Base-by-base conservation (phyloP, 2,888 invertebrate species). In the Pterostichus madidus region DNA sequence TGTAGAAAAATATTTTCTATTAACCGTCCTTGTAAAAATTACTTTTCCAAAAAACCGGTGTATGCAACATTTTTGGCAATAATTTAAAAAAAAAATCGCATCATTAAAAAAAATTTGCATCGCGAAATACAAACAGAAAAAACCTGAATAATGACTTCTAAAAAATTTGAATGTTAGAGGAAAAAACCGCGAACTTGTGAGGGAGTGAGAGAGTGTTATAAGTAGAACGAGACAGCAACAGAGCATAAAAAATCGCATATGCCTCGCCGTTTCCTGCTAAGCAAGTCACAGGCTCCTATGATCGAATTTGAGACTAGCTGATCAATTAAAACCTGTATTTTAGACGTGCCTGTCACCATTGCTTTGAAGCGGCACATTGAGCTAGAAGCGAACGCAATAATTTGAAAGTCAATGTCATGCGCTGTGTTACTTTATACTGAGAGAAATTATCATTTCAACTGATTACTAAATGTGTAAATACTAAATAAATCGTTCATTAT, bases 271-370 rank as follows among this genome's bases (percentile, higher is more conserved):
- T 76, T 77, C 77, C 77, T 77, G 77, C 56, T 77, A 32, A 11
- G 75, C 75, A 31, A 53, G 24, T 75, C 39, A 15, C 24, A 17
- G 56, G 56, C 64, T 32, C 31, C 75, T 75, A 75, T 75, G 80
- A 80, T 80, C 80, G 73, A 80, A 80, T 80, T 80, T 80, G 71
- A 80, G 73, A 73, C 80, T 80, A 68, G 68, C 39, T 56, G 80
- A 80, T 80, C 80, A 80, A 80, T 80, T 80, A 80, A 80, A 80
- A 80, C 80, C 80, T 80, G 80, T 80, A 75, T 75, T 46, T 73
- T 49, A 75, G 49, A 15, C 31, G 68, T 15, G 17, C 56, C 56
- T 64, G 39, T n/a, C 53, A 75, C 32, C 32, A 17, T 52, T 13
- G 5, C 75, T 11, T 31, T 11, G 31, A 3, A 75, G 75, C 75